Evolutionary conservation across 2,113 vertebrate species (phyloP).

Genomic region (Clarias gariepinus): DNA sequence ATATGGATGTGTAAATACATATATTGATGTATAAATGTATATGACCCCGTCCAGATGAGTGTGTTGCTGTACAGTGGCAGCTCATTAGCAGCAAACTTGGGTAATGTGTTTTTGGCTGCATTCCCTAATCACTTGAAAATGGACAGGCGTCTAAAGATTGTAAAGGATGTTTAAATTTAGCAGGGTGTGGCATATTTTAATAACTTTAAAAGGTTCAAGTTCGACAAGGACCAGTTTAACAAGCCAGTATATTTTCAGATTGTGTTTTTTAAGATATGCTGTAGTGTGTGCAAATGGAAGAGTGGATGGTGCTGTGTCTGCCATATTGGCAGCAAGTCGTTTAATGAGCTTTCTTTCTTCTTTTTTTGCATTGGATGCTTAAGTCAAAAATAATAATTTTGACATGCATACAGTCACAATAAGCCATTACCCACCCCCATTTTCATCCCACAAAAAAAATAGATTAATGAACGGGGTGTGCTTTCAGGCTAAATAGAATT

Average conservation of each 20-base stretch:
- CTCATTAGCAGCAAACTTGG: neutral
- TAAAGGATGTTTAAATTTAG: neutral
- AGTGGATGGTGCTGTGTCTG: neutral
- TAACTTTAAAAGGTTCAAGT: neutral
- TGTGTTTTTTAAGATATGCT: neutral
- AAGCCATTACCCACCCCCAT: neutral
- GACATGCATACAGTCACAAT: neutral
- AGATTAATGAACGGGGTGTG: neutral
- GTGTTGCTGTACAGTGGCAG: neutral
- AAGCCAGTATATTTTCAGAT: neutral
- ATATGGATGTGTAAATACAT: too few relatives aligned
- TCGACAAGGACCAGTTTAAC: slow-evolving; percentile 2
- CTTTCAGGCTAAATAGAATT: neutral
- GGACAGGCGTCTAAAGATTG: neutral
- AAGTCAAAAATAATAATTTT: neutral
- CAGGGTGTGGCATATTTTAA: neutral
- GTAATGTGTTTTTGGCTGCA: neutral
- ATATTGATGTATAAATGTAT: neutral
- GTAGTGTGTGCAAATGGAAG: neutral
- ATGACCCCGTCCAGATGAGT: neutral
- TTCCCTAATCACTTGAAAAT: neutral
- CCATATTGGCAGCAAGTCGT: neutral
- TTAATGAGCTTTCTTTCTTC: neutral
- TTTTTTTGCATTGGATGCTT: neutral
- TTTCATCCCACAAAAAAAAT: neutral